Evolutionary conservation across 2,888 invertebrate species (phyloP), one percentile per base, ranked within the genome.

Genomic region (Mythimna impura): DNA sequence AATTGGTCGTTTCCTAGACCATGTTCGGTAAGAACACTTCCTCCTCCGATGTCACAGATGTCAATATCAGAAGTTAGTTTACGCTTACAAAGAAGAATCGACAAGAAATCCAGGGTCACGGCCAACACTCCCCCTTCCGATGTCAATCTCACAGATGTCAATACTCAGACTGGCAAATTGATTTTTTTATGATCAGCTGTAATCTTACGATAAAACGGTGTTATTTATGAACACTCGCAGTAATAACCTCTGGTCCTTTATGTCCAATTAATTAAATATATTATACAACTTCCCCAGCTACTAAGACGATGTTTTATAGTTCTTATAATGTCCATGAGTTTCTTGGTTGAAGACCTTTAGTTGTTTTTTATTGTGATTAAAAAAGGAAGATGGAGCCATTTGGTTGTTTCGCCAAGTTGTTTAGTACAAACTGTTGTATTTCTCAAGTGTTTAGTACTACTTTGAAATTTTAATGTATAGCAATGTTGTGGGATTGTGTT

Each of bases 181-280:
- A 86, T 71, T 89, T 89, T 89, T 92, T 92, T 92, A 91, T 88
- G 90, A 88, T 78, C 71, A 80, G 69, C 76, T 76, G 87, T 88
- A 87, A 89, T 90, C 87, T 86, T 76, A 81, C 85, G 80, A 88
- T 91, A 89, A 89, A 90, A 87, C 86, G 83, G 87, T 86, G 86
- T 85, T 88, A 88, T 89, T 88, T 89, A 89, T 86, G 83, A 86
- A 85, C 86, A 81, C 87, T 88, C 84, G 72, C 72, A 85, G 82
- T 89, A 86, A 89, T 85, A 76, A 80, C 75, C 66, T 73, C 67
- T 72, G 34, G 22, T 66, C 77, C 71, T 75, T 83, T 81, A 84
- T 81, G 73, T 81, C 66, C 79, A 83, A 78, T 83, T 83, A 81
- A 85, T 86, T 85, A 82, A 82, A 64, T 82, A 77, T 71, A 76